These are phyloP conservation scores for Hydrolagus colliei DNA, from an alignment of 2,797 vertebrate species.

Conservation along the genomic window DNA sequence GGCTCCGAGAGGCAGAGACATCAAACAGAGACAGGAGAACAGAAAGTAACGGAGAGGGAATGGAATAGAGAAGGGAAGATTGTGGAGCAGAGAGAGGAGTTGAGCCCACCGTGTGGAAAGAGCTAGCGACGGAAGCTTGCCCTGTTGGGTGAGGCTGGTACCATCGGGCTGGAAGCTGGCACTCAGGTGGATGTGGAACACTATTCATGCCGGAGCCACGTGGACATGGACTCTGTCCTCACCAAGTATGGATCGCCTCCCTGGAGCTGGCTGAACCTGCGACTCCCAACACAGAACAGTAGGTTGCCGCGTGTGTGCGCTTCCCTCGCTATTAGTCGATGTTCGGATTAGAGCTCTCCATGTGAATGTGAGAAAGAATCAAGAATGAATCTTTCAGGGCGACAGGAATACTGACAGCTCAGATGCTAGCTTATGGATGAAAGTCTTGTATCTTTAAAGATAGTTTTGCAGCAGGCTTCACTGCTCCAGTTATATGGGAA, in stretches of 20 bases:
- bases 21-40: not conserved
- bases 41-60: not conserved
- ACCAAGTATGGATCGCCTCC: slow-evolving; percentile 48
- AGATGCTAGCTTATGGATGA: too few species aligned
- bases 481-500: too few species aligned
- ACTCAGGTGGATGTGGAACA: not conserved
- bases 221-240: slow-evolving; percentile 51
- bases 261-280: slow-evolving; percentile 56
- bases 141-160: not conserved
- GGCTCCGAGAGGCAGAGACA: not conserved
- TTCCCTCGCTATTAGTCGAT: too few species aligned
- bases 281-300: slow-evolving; percentile 44
- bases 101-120: not conserved
- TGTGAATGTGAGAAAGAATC: too few species aligned
- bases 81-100: not conserved
- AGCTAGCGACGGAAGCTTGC: not conserved
- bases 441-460: too few species aligned
- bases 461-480: too few species aligned
- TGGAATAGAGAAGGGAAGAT: not conserved
- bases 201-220: slow-evolving; percentile 19
- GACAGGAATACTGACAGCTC: too few species aligned
- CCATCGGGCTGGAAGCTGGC: not conserved
- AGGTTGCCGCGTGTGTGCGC: slow-evolving; percentile 46
- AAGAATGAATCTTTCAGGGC: too few species aligned
- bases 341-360: too few species aligned